Evolutionary conservation across 2,888 invertebrate species (phyloP).

Genomic region (Mythimna albipuncta): DNA sequence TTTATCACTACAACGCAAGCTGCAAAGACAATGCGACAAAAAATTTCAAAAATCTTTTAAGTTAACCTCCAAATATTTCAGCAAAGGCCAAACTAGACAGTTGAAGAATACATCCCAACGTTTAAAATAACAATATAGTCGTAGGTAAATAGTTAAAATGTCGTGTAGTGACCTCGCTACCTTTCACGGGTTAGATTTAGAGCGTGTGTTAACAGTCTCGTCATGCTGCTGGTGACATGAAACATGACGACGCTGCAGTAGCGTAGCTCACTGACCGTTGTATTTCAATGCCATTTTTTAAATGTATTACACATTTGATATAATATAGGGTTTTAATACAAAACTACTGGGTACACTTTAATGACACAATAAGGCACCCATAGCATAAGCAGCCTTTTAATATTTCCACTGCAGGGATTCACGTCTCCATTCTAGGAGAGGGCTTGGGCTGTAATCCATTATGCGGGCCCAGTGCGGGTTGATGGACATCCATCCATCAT

Average conservation of each 20-base stretch:
- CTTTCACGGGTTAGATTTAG: constrained; percentile 26
- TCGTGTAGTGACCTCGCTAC: constrained; percentile 33
- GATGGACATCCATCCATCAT: too few relatives aligned
- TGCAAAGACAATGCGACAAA: not conserved
- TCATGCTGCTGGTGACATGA: constrained; percentile 33
- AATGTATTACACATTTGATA: not conserved
- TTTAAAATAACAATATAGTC: constrained; percentile 29
- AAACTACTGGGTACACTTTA: not conserved
- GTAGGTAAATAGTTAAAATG: constrained; percentile 30
- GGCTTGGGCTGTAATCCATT: too few relatives aligned
- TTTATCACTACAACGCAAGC: too few relatives aligned
- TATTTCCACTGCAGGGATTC: too few relatives aligned
- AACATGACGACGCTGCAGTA: constrained; percentile 26
- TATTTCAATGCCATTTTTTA: constrained; percentile 21
- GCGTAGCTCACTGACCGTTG: constrained; percentile 17
- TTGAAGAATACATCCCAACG: constrained; percentile 18
- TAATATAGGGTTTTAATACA: not conserved
- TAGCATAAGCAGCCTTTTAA: too few relatives aligned
- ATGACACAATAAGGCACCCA: too few relatives aligned
- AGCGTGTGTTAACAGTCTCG: constrained; percentile 38
- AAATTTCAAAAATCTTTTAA: not conserved
- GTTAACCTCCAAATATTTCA: constrained; percentile 10
- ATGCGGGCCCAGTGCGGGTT: too few relatives aligned
- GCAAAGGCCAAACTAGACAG: constrained; percentile 6
- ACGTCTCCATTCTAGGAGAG: too few relatives aligned